Conservation (phyloP, 1,140 invertebrate genomes). For the Philaenus spumarius region DNA sequence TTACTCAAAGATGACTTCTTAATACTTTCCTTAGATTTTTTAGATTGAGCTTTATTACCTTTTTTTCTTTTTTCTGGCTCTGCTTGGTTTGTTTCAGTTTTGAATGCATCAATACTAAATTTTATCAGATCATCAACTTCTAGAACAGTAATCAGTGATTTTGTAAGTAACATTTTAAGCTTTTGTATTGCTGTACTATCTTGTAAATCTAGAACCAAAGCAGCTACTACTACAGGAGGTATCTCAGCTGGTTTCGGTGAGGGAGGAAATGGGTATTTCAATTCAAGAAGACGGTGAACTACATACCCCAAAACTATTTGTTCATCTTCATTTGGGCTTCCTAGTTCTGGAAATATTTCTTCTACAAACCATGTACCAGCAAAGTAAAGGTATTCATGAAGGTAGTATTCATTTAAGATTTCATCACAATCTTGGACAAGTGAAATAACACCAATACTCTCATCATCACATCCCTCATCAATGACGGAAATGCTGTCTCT, state of each 20-base stretch:
- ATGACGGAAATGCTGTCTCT: background rate
- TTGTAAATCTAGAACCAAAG: conserved; percentile 44
- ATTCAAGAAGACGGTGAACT: conserved; percentile 47
- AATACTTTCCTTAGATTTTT: no score
- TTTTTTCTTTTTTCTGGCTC: background rate
- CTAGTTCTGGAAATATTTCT: conserved; percentile 28
- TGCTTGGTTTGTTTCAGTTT: conserved; percentile 4
- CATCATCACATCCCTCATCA: background rate
- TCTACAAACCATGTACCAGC: conserved; percentile 39
- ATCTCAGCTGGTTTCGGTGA: conserved; percentile 36
- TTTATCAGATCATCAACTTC: conserved; percentile 47
- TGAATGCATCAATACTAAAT: conserved; percentile 42
- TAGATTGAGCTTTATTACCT: no score
- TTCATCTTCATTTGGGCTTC: conserved; percentile 31
- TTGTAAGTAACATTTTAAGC: conserved; percentile 43
- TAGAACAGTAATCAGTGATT: conserved; percentile 44
- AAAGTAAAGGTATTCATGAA: conserved; percentile 41
- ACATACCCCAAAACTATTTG: conserved; percentile 45
- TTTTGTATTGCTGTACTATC: conserved; percentile 30
- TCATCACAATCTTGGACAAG: conserved; percentile 44
- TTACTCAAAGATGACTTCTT: no score
- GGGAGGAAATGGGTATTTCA: conserved; percentile 46
- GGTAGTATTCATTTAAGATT: conserved; percentile 42
- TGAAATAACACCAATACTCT: background rate
- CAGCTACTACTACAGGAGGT: conserved; percentile 39